Percentiles rank a stretch among this genome's conserved stretches.
Evolutionary conservation across 1,140 invertebrate genomes (phyloP).

Genomic region (Spodoptera frugiperda): DNA sequence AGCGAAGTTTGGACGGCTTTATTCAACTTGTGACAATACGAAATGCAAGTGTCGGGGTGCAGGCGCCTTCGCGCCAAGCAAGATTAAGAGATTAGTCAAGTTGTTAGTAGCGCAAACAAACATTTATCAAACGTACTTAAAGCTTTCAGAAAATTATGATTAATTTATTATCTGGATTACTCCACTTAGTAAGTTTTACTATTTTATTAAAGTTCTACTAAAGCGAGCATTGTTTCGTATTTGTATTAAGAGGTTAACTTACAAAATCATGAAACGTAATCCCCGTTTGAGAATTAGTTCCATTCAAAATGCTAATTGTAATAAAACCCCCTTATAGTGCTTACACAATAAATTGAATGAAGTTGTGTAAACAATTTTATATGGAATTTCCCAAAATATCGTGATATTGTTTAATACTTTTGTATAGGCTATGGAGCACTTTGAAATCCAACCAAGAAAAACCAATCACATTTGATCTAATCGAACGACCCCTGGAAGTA

Average conservation of each 20-base stretch:
- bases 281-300: no score
- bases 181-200: not conserved
- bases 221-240: not conserved
- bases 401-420: not conserved
- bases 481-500: conserved; percentile 7
- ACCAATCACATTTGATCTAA: conserved; percentile 26
- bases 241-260: no score
- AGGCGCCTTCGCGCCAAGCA: conserved; percentile 26
- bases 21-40: conserved; percentile 28
- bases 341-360: no score
- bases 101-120: conserved; percentile 41
- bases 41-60: conserved; percentile 34
- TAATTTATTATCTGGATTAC: conserved; percentile 14
- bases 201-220: conserved; percentile 8
- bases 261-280: no score
- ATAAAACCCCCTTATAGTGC: no score
- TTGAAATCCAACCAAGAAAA: conserved; percentile 16
- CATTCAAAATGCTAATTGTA: no score
- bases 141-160: conserved; percentile 6
- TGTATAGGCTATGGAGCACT: not conserved
- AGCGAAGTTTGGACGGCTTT: conserved; percentile 31
- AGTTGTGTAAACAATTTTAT: no score
- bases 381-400: no score
- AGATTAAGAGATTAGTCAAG: conserved; percentile 41
- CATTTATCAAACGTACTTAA: conserved; percentile 37